Evolutionary conservation across 2,888 invertebrate species (phyloP).

Genomic region (Amitus sp.): DNA sequence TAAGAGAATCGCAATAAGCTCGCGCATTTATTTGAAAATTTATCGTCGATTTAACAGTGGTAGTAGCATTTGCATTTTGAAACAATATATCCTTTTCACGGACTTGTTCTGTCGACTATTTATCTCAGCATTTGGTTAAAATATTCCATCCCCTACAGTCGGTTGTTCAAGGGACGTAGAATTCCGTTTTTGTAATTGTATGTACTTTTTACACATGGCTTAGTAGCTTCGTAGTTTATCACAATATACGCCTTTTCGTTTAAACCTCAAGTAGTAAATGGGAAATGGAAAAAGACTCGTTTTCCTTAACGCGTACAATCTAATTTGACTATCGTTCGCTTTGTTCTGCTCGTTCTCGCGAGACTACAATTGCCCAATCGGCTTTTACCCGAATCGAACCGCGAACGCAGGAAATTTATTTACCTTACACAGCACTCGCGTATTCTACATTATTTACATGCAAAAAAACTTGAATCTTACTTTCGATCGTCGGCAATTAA

Average conservation of each 20-base stretch:
- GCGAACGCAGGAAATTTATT: conserved; percentile 4
- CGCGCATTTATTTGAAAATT: conserved; percentile 42
- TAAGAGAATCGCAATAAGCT: too few species aligned
- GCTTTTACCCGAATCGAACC: too few species aligned
- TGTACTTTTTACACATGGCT: conserved; percentile 51
- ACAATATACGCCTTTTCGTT: conserved; percentile 51
- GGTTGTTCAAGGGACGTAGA: conserved; percentile 30
- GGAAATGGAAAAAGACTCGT: conserved; percentile 34
- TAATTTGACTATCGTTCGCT: conserved; percentile 38
- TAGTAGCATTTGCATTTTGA: conserved; percentile 45
- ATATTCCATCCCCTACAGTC: conserved; percentile 38
- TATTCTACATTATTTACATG: conserved; percentile 51
- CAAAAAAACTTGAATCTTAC: too few species aligned
- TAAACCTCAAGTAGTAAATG: conserved; percentile 44
- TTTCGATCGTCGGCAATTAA: too few species aligned
- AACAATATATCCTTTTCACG: conserved; percentile 46
- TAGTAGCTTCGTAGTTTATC: conserved; percentile 53
- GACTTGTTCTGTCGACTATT: conserved; percentile 43
- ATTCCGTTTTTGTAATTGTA: conserved; percentile 34
- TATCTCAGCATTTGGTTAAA: conserved; percentile 43
- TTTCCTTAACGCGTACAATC: conserved; percentile 23
- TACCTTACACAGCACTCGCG: not conserved
- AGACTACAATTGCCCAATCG: conserved; percentile 7
- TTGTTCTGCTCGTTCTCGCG: conserved; percentile 22
- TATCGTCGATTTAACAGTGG: conserved; percentile 44